Evolutionary conservation across 2,113 vertebrate species (phyloP).

Genomic region (Lynx canadensis): DNA sequence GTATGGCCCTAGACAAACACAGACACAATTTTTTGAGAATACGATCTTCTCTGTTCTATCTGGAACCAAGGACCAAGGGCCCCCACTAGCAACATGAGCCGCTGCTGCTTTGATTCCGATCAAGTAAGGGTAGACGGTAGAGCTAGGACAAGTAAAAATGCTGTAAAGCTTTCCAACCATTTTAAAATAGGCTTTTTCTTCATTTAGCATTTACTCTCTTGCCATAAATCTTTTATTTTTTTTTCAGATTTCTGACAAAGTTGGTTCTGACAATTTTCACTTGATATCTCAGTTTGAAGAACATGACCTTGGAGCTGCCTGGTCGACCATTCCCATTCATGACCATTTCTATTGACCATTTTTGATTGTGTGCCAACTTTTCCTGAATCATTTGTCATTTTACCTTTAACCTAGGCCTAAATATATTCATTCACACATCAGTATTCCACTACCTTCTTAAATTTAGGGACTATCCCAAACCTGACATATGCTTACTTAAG

Average conservation of each 20-base stretch:
- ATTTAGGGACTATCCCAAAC: neutral
- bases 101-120: accelerated
- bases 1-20: neutral
- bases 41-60: neutral
- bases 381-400: neutral
- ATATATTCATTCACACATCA: neutral
- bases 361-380: neutral
- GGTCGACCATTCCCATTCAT: neutral
- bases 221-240: neutral
- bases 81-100: neutral
- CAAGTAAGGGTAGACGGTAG: neutral
- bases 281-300: neutral
- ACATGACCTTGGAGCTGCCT: neutral
- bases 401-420: neutral
- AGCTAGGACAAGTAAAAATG: neutral
- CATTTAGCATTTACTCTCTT: neutral
- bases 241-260: neutral
- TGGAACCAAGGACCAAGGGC: too few relatives aligned
- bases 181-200: neutral
- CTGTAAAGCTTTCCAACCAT: neutral
- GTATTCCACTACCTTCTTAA: neutral
- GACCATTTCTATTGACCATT: neutral
- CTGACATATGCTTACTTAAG: neutral
- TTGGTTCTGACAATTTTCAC: too few relatives aligned
- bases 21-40: neutral